These are phyloP conservation scores for Acomys russatus DNA, from an alignment of 2,797 vertebrate genomes.

Conservation along the genomic window DNA sequence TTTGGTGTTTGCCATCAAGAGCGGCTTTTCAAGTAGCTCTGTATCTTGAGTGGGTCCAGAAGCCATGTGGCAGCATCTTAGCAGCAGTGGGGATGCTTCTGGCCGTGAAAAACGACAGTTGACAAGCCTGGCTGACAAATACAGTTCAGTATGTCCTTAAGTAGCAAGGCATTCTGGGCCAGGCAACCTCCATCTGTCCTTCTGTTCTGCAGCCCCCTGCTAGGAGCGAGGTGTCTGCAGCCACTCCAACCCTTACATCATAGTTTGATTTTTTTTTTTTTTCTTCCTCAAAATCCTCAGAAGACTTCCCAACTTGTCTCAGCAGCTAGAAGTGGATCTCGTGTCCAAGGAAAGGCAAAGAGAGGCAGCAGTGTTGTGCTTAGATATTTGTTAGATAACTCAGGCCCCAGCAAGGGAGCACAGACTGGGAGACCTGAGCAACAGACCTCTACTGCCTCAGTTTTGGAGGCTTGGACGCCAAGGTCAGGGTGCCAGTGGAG, in stretches of 20 bases:
- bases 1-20: neutral
- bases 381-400: neutral
- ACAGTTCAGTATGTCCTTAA: neutral
- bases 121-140: neutral
- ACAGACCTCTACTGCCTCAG: neutral
- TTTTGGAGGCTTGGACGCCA: neutral
- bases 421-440: neutral
- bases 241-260: neutral
- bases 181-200: neutral
- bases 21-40: neutral
- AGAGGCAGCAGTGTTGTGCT: fast-evolving
- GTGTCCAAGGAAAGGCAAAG: neutral
- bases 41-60: neutral
- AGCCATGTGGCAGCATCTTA: neutral
- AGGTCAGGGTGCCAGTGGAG: neutral
- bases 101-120: neutral
- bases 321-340: neutral
- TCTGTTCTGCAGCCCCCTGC: neutral
- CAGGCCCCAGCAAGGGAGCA: neutral
- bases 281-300: neutral
- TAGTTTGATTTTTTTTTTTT: neutral
- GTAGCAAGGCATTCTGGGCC: neutral
- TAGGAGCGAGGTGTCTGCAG: neutral
- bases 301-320: neutral
- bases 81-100: neutral